Conservation (phyloP, 2,113 vertebrate genomes). For the Tetraodon nigroviridis region DNA sequence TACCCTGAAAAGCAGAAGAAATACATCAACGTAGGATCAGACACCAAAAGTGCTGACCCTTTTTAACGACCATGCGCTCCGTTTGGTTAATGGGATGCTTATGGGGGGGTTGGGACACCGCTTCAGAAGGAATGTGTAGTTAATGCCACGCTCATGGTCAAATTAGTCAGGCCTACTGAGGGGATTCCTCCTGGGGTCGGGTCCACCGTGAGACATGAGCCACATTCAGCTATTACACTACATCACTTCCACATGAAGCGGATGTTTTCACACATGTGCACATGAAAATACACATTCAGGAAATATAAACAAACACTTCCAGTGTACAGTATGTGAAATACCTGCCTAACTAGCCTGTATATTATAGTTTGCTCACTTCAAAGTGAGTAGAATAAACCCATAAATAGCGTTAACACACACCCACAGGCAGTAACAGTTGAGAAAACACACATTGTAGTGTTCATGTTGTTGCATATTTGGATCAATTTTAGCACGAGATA, state of each 20-base stretch:
- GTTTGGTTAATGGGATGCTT: slow-evolving; percentile 59
- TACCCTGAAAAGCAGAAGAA: slow-evolving; percentile 46
- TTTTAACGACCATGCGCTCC: slow-evolving; percentile 21
- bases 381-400: no score
- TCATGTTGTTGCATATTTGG: neutral
- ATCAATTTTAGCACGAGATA: neutral
- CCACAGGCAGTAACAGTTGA: neutral
- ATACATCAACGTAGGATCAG: slow-evolving; percentile 46
- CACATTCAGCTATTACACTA: slow-evolving; percentile 1
- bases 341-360: no score
- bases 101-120: slow-evolving; percentile 23
- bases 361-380: no score
- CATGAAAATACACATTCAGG: slow-evolving; percentile 6
- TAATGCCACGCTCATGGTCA: slow-evolving; percentile 63
- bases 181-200: slow-evolving; percentile 38
- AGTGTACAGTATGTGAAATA: no score
- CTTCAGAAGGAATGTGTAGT: slow-evolving; percentile 65
- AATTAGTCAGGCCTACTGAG: slow-evolving; percentile 57
- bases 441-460: neutral
- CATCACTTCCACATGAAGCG: slow-evolving; percentile 2
- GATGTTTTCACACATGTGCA: slow-evolving; percentile 1
- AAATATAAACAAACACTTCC: neutral
- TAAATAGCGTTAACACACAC: neutral
- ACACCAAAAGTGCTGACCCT: slow-evolving; percentile 33
- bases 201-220: slow-evolving; percentile 7